phyloP scores from a whole-genome alignment of 1,140 invertebrate species.

The Sinella curviseta region DNA sequence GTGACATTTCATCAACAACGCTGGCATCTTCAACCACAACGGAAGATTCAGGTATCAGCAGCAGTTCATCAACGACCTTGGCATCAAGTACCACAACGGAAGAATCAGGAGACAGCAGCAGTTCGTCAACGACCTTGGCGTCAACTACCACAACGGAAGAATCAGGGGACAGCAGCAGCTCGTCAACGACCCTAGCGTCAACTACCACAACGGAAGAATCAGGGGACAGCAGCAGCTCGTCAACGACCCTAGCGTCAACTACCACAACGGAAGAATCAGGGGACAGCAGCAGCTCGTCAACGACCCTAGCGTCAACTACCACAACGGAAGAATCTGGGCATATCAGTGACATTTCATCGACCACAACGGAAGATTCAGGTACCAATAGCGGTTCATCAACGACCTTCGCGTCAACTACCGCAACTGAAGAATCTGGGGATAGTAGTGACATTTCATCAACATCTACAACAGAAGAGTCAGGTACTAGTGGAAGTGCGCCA shows the following conservation, averaged over 20 bases:
- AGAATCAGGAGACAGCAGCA: background rate
- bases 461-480: too few species aligned
- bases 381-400: background rate
- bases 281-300: background rate
- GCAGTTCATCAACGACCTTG: background rate
- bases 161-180: background rate
- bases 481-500: too few species aligned
- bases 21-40: background rate
- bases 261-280: too few species aligned
- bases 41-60: background rate
- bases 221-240: background rate
- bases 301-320: background rate
- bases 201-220: background rate
- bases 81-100: background rate
- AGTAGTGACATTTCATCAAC: too few species aligned
- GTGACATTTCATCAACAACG: background rate
- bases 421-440: background rate
- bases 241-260: background rate
- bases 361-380: background rate
- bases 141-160: background rate
- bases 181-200: background rate
- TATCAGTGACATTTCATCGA: background rate
- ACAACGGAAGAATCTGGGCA: background rate
- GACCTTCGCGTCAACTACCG: background rate
- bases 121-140: background rate